Evolutionary conservation across 2,113 vertebrate genomes (phyloP), one percentile per base, ranked within the genome.

Genomic region (Sander lucioperca): DNA sequence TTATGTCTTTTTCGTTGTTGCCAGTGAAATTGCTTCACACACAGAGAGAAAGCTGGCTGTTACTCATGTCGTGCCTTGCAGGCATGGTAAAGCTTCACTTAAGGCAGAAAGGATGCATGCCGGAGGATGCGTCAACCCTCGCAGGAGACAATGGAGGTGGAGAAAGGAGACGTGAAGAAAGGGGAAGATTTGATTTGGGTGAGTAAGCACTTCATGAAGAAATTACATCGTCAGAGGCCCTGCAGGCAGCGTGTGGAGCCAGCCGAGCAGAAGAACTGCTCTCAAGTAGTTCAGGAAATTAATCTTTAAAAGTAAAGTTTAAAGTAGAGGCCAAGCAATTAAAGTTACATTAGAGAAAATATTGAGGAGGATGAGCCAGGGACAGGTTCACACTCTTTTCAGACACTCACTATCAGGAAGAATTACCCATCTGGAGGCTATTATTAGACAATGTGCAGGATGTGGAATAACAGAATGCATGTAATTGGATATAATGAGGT

Each of bases 241-340:
- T 33, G 57, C 0, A 10, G 84, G 86, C 57, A 9, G 62, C 13
- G 33, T 50, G 71, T 43, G n/a, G 43, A 72, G 63, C 23, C 77
- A 14, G 18, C 18, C 5, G 76, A 15, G 69, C 82, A 62, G 68
- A 84, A 62, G 68, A 84, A 78, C 71, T 12, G 15, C 54, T 82
- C 59, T 67, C 53, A 51, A 85, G 68, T 14, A 75, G 47, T 57
- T 77, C 21, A 61, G 54, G 72, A 85, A 84, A 85, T 88, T 10
- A 91, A 85, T 84, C 77, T 81, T 79, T 64, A 25, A 77, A 85
- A 69, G 62, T 79, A 57, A 86, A 89, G 79, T 83, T 65, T 14
- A 48, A 74, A 69, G 71, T 83, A 80, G 36, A 80, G 48, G 65
- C 85, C 53, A 82, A 82, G 85, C 69, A 80, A 85, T 91, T 86